Percentiles rank a stretch among this genome's conserved stretches.
Conservation (phyloP, 2,113 vertebrate genomes). For the Lophius piscatorius region DNA sequence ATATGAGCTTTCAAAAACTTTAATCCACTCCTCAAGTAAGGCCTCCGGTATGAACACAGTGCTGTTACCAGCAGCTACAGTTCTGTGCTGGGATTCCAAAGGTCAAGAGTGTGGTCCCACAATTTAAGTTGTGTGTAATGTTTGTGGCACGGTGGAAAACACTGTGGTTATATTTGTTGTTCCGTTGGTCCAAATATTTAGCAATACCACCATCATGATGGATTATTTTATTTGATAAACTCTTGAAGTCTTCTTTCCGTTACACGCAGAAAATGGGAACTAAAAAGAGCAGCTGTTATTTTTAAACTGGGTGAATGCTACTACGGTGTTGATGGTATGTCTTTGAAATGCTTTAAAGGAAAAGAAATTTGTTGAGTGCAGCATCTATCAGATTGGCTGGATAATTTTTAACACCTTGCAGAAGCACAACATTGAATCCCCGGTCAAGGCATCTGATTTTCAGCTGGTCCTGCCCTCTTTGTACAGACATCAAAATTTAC, state of each 20-base stretch:
- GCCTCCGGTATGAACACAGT: no score
- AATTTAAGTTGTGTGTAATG: constrained; percentile 5
- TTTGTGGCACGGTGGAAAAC: constrained; percentile 44
- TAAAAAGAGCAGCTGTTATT: neutral
- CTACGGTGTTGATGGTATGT: constrained; percentile 3
- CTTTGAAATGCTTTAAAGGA: constrained; percentile 9
- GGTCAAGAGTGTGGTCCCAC: neutral
- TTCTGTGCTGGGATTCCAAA: neutral
- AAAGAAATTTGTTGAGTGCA: neutral
- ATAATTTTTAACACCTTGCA: constrained; percentile 3
- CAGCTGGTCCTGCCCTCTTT: neutral
- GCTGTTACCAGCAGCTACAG: neutral
- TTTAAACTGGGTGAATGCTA: constrained; percentile 1
- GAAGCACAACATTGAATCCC: neutral
- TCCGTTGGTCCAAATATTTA: constrained; percentile 23
- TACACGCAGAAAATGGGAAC: neutral
- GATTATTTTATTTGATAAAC: neutral
- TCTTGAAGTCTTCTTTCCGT: neutral
- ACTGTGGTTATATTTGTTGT: constrained; percentile 42
- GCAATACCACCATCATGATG: neutral
- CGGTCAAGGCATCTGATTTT: neutral
- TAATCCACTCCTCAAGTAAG: no score
- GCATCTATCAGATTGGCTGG: no score
- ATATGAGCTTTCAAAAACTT: no score
- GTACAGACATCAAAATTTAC: neutral